phyloP scores from a whole-genome alignment of 2,888 invertebrate species.

The Noctua comes region DNA sequence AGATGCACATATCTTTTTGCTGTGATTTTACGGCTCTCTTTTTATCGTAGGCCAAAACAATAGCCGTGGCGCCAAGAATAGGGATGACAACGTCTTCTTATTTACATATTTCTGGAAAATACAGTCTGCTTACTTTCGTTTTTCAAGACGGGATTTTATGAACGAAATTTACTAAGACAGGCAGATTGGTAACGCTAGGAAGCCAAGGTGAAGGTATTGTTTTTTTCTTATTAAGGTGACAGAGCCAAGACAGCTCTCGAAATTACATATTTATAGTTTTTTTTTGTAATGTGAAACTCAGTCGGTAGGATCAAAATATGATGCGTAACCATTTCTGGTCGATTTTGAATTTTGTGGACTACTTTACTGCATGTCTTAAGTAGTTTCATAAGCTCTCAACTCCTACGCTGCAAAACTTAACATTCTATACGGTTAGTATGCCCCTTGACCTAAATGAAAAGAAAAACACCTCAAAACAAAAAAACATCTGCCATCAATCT shows the following conservation, averaged over 20 bases:
- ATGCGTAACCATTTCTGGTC: not conserved
- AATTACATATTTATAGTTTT: not conserved
- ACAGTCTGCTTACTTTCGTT: not conserved
- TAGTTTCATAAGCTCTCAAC: not conserved
- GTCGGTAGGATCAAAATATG: not conserved
- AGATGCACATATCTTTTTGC: slow-evolving; percentile 51
- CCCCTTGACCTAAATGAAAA: not conserved
- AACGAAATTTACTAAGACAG: not conserved
- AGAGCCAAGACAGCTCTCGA: accelerated
- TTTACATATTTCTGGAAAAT: not conserved
- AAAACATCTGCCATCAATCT: not conserved
- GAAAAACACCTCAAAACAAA: not conserved
- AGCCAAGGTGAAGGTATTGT: not conserved
- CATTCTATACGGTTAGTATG: not conserved
- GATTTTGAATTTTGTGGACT: not conserved
- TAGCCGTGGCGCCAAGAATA: slow-evolving; percentile 52
- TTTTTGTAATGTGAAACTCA: not conserved
- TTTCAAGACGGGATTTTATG: not conserved
- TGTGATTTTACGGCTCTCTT: slow-evolving; percentile 41
- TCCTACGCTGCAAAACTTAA: not conserved
- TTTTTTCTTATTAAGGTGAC: not conserved
- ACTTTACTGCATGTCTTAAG: not conserved
- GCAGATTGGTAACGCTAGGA: not conserved
- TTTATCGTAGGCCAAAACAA: slow-evolving; percentile 57
- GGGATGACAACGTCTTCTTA: slow-evolving; percentile 44